phyloP scores from a whole-genome alignment of 2,113 vertebrate species.

The Columba livia region DNA sequence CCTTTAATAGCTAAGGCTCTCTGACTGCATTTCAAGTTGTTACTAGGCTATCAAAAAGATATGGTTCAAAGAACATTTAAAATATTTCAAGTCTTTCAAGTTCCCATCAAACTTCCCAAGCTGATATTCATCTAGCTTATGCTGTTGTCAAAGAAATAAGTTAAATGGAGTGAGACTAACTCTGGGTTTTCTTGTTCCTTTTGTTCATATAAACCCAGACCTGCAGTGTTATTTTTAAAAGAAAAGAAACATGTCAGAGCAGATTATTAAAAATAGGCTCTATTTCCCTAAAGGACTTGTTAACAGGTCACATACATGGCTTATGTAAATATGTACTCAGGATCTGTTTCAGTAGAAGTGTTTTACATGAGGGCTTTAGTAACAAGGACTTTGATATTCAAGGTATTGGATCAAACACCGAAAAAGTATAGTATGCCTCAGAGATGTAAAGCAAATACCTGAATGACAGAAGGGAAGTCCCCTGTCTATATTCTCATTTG shows the following conservation, averaged over 20 bases:
- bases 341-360: neutral
- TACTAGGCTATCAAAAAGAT: conserved; percentile 36
- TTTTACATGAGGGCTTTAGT: conserved; percentile 1
- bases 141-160: conserved; percentile 41
- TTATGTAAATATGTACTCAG: conserved; percentile 47
- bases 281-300: neutral
- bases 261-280: conserved; percentile 19
- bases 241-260: neutral
- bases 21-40: conserved; percentile 35
- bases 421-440: neutral
- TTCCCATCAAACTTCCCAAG: neutral
- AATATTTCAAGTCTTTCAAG: conserved; percentile 39
- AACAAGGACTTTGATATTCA: conserved; percentile 27
- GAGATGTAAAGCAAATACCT: conserved; percentile 16
- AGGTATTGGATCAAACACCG: conserved; percentile 15
- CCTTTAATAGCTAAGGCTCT: conserved; percentile 15
- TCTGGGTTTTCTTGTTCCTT: neutral
- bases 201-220: neutral
- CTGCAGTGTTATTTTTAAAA: neutral
- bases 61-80: neutral
- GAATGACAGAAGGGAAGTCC: neutral
- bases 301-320: neutral
- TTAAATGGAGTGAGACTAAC: conserved; percentile 37
- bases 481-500: neutral
- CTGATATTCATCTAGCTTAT: conserved; percentile 32